Conservation (phyloP, 2,888 invertebrate genomes). For the Cryptus armator region DNA sequence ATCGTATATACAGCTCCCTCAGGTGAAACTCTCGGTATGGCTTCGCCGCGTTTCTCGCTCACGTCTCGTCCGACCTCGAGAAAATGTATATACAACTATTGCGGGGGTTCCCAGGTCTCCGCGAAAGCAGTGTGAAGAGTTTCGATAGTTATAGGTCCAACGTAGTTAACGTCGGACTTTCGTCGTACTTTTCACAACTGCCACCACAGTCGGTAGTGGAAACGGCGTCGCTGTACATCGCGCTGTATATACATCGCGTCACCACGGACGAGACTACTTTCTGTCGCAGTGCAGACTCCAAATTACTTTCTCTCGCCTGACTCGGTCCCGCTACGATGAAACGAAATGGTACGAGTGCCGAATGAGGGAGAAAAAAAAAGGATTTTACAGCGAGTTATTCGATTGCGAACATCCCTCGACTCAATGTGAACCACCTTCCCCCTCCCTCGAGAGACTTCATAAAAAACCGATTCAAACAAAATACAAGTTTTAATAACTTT, state of each 20-base stretch:
- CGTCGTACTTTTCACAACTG: constrained; percentile 41
- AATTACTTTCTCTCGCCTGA: constrained; percentile 35
- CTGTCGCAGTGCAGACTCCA: constrained; percentile 49
- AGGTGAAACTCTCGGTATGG: constrained; percentile 30
- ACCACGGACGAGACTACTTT: constrained; percentile 48
- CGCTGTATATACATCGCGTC: background rate
- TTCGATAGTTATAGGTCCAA: constrained; percentile 30
- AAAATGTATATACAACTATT: background rate
- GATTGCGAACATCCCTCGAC: background rate
- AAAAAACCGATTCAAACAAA: background rate
- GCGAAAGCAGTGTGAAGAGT: background rate
- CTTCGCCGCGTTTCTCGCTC: constrained; percentile 11
- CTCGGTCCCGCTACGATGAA: background rate
- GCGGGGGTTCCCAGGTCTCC: background rate
- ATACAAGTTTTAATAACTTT: constrained; percentile 5
- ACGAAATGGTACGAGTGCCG: background rate
- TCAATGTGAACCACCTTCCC: background rate
- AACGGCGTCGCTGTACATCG: background rate
- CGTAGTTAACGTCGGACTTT: constrained; percentile 51
- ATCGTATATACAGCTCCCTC: constrained; percentile 54
- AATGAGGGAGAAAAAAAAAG: background rate
- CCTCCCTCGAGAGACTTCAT: background rate
- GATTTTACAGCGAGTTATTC: background rate
- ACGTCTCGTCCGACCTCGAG: background rate
- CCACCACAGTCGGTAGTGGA: background rate